Base-by-base conservation (phyloP, 2,888 invertebrate genomes). In the Caenorhabditis doughertyi region DNA sequence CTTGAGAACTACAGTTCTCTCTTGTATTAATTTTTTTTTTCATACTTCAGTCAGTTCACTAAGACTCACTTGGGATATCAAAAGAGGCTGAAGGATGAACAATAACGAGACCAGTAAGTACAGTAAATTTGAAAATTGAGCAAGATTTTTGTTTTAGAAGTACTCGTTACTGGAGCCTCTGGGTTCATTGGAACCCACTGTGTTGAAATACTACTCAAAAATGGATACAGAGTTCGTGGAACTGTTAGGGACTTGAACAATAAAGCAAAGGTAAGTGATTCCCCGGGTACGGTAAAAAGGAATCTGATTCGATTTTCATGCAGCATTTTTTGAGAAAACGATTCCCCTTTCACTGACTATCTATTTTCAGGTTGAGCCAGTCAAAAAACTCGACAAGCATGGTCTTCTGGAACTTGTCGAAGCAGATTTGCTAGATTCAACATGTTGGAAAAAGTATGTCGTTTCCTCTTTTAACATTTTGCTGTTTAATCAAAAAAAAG, bases 91-190 rank as follows among this genome's bases (percentile, higher is more conserved):
- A 49, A 47, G 9, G 25, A 81, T 81, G 81, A 71, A 74, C 21
- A 81, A 81, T 32, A 81, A 76, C 44, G 71, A 81, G 23, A 76
- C 76, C 0, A 65, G 81, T 81, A 27, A 71, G 81, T 27, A 21
- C 8, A 16, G 5, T 2, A 18, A n/a, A 39, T 32, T 25, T 7
- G 51, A 23, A 21, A 11, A 5, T 55, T 44, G 25, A 60, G 11
- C 13, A 42, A 27, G 9, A 7, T 35, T 7, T 35, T 35, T 9
- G 35, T 87, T 89, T 79, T 60, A 90, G 90, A 73, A 85, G 93
- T 93, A 70, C 90, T 94, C 72, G 93, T 94, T 49, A 94, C 94
- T 25, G 94, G 94, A 35, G 93, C 93, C 2, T 92, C 93, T 23
- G 93, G 94, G 64, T 94, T 92, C 89, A 91, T 93, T 67, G 93